phyloP scores from a whole-genome alignment of 2,797 vertebrate genomes.

The Poeciliopsis infans region DNA sequence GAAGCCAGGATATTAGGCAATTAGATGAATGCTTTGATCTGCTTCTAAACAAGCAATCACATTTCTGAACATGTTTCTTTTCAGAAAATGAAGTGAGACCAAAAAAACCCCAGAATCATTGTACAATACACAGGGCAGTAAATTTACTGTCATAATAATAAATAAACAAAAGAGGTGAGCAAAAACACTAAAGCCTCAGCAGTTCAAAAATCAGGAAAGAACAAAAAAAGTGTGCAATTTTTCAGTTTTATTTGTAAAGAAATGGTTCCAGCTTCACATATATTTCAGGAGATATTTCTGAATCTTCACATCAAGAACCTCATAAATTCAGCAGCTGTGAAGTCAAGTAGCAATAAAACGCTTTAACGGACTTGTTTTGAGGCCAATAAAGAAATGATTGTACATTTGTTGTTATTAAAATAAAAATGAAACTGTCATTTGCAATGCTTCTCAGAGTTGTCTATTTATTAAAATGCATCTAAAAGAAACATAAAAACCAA shows the following conservation, averaged over 20 bases:
- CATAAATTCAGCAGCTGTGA: slow-evolving; percentile 36
- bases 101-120: background rate
- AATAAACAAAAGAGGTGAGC: slow-evolving; percentile 26
- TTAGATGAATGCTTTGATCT: slow-evolving; percentile 19
- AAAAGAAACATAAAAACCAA: background rate
- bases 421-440: background rate
- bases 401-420: background rate
- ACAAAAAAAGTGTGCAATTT: background rate
- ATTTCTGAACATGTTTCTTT: slow-evolving; percentile 4
- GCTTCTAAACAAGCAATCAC: slow-evolving; percentile 22
- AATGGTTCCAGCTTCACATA: background rate
- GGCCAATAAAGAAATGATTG: slow-evolving; percentile 2
- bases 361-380: slow-evolving; percentile 36
- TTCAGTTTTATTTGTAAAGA: background rate
- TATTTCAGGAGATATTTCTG: background rate
- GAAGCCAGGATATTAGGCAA: slow-evolving; percentile 29
- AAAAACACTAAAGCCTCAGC: background rate
- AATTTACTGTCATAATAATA: slow-evolving; percentile 11
- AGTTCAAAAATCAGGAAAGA: background rate
- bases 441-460: background rate
- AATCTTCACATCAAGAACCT: slow-evolving; percentile 5
- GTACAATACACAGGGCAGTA: background rate
- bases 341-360: slow-evolving; percentile 2
- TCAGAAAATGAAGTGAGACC: background rate
- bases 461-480: background rate